A percentile compares a stretch with the other conserved stretches of the same genome.
Conservation (phyloP, 1,140 invertebrate species). For the Drosophila sulfurigaster region DNA sequence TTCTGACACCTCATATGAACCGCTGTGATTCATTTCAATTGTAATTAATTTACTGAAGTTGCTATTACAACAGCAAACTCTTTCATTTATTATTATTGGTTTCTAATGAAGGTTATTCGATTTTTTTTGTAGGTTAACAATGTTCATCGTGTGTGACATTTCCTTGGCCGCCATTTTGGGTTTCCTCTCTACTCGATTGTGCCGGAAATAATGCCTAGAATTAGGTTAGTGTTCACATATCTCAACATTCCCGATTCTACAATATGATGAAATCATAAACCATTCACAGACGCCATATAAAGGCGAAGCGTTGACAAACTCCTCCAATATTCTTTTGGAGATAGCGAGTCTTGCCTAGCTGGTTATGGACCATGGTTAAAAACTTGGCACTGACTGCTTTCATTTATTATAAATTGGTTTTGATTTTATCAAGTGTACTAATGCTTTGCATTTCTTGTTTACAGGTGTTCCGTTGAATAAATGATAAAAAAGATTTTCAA, state of each 20-base stretch:
- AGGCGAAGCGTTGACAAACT: slow-evolving; percentile 63
- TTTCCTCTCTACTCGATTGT: too few species aligned
- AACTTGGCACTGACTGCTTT: slow-evolving; percentile 75
- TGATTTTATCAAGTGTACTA: background rate
- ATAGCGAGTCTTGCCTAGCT: slow-evolving; percentile 66
- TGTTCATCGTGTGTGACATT: background rate
- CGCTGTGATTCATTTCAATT: slow-evolving; percentile 71
- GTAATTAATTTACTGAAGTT: slow-evolving; percentile 61
- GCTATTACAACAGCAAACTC: background rate
- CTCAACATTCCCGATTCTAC: too few species aligned
- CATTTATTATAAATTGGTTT: background rate
- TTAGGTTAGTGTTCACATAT: slow-evolving; percentile 46
- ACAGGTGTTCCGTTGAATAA: slow-evolving; percentile 24
- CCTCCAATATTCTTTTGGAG: slow-evolving; percentile 83
- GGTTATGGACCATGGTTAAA: slow-evolving; percentile 81
- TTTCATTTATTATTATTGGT: background rate
- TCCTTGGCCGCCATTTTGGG: background rate
- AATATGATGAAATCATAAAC: slow-evolving; percentile 80
- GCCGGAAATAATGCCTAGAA: background rate
- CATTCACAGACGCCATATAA: slow-evolving; percentile 84
- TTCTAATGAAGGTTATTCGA: background rate
- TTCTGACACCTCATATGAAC: slow-evolving; percentile 84
- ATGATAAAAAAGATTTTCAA: background rate
- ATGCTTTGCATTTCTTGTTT: slow-evolving; percentile 18
- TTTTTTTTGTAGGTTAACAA: slow-evolving; percentile 43